Base-by-base conservation (phyloP, 2,113 vertebrate species). In the Triplophysa tibetana region DNA sequence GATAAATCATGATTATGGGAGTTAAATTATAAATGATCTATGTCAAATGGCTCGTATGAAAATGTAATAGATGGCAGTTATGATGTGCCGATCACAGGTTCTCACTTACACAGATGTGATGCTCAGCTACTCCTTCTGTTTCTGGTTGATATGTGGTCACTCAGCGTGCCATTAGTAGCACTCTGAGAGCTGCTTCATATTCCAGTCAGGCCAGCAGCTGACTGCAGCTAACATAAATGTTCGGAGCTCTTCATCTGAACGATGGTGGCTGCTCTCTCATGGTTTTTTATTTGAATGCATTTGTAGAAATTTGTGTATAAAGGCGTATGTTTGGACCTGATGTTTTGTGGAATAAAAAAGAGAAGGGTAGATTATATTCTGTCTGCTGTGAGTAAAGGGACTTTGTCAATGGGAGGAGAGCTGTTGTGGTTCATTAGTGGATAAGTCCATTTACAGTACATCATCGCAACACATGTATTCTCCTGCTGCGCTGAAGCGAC, bases 111-210 rank as follows among this genome's bases (percentile, higher is more conserved):
- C 73, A 48, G 58, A 48, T 62, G 56, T 75, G 38, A 75, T 61
- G 38, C 77, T 64, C 29, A 26, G 26, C 60, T 52, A n/a, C 60
- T 62, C 43, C 7, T 41, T 14, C 17, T 70, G 2, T 69, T 8
- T 38, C 48, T 78, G 38, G 45, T 69, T 62, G 64, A 41, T 81
- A 26, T 60, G 54, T 3, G 56, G 63, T 58, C 54, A 45, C 63
- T 65, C 70, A 60, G 13, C 45, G 41, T 73, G 70, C 77, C 63
- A 76, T 62, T 72, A 68, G 38, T 10, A 50, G 24, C 33, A 67
- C 70, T 23, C 29, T 70, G 43, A 56, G 66, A 26, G 66, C 54
- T 70, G 58, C 21, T 82, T 82, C 70, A 60, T 66, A 73, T 81
- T 81, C 75, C 21, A 65, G 41, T 81, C 73, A 73, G 82, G 67